Evolutionary conservation across 2,888 invertebrate species (phyloP).

Genomic region (Leptopilina myrica): DNA sequence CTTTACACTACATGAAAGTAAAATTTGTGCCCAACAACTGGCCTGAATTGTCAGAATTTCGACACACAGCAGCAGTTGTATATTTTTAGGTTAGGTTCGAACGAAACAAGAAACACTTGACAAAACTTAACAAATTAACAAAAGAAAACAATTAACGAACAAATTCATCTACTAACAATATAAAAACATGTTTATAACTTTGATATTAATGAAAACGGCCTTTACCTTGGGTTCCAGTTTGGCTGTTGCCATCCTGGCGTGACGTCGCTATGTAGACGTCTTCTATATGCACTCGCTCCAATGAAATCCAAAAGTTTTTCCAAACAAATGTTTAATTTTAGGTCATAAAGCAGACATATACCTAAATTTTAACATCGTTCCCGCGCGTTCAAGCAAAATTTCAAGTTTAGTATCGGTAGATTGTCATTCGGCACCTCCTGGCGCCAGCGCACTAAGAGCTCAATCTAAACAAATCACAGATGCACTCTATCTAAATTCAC

Average conservation of each 20-base stretch:
- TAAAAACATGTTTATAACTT: not conserved
- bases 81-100: constrained; percentile 5
- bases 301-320: not conserved
- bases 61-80: not conserved
- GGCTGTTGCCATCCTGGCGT: constrained; percentile 34
- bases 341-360: constrained; percentile 11
- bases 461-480: not conserved
- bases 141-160: not conserved
- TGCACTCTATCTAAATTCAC: constrained; percentile 23
- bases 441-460: constrained; percentile 27
- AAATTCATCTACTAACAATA: not conserved
- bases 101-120: not conserved
- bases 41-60: too few relatives aligned
- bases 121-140: not conserved
- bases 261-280: constrained; percentile 10
- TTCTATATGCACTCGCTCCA: not conserved
- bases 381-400: constrained; percentile 27
- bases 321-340: not conserved
- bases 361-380: constrained; percentile 23
- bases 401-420: constrained; percentile 1
- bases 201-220: not conserved
- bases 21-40: too few relatives aligned
- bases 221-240: constrained; percentile 39
- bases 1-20: too few relatives aligned
- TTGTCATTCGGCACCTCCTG: constrained; percentile 29